These are phyloP conservation scores for Leptobrachium ailaonicum DNA, from an alignment of 2,113 vertebrate species.

Conservation along the genomic window DNA sequence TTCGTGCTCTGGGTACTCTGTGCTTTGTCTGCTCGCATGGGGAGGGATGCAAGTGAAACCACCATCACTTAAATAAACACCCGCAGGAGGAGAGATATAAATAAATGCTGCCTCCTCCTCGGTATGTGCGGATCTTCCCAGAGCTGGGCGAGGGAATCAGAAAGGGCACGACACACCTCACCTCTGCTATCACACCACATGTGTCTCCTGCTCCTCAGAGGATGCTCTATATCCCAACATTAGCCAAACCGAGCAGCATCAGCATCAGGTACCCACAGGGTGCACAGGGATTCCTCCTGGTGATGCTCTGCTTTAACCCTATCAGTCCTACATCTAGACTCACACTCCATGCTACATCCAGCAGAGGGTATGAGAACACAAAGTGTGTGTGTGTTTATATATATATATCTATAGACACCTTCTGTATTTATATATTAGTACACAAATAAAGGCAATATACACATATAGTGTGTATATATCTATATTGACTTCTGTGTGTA, in stretches of 20 bases:
- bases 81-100: background rate
- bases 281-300: background rate
- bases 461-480: too few relatives aligned
- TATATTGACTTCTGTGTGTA: too few relatives aligned
- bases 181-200: slow-evolving; percentile 6
- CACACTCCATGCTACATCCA: too few relatives aligned
- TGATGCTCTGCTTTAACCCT: background rate
- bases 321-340: background rate
- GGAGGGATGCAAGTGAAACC: slow-evolving; percentile 1
- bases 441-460: too few relatives aligned
- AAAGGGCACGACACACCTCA: slow-evolving; percentile 23
- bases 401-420: too few relatives aligned
- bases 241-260: background rate
- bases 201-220: slow-evolving; percentile 21
- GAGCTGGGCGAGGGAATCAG: background rate
- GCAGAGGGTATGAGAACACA: too few relatives aligned
- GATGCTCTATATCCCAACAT: background rate
- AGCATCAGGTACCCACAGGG: background rate
- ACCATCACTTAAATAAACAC: slow-evolving; percentile 36
- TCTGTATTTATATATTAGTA: too few relatives aligned
- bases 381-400: too few relatives aligned
- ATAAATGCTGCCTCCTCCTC: background rate
- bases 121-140: slow-evolving; percentile 2
- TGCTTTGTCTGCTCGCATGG: background rate
- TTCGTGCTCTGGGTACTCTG: too few relatives aligned